Conservation (phyloP, 2,113 vertebrate genomes). For the Nibea coibor region DNA sequence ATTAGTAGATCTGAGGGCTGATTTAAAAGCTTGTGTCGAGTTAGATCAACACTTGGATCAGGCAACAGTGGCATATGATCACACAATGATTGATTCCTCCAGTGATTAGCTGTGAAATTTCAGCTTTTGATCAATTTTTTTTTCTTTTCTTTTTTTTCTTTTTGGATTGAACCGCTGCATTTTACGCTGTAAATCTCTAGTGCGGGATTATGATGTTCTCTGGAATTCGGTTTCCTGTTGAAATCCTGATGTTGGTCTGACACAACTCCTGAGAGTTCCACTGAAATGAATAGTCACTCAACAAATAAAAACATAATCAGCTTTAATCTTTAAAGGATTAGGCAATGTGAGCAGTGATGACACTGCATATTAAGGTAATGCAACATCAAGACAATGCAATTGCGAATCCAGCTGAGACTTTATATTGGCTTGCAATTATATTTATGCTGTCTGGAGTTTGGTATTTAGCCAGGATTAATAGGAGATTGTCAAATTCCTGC, state of each 20-base stretch:
- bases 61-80: constrained; percentile 27
- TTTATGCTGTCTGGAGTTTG: constrained; percentile 56
- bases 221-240: constrained; percentile 23
- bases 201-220: neutral
- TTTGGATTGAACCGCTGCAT: constrained; percentile 10
- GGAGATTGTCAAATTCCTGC: constrained; percentile 61
- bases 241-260: constrained; percentile 10
- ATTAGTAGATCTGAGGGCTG: constrained; percentile 60
- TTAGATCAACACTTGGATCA: constrained; percentile 61
- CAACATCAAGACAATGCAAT: constrained; percentile 38
- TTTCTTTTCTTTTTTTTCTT: neutral
- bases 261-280: constrained; percentile 1
- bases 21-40: constrained; percentile 68
- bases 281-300: neutral
- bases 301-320: neutral
- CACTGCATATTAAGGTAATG: neutral
- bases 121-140: constrained; percentile 32
- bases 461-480: constrained; percentile 66
- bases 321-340: constrained; percentile 3
- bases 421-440: constrained; percentile 52
- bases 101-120: constrained; percentile 9
- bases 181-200: constrained; percentile 8
- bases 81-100: constrained; percentile 33
- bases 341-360: constrained; percentile 26
- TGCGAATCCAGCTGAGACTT: constrained; percentile 49